These are phyloP conservation scores for Aurelia sp. DNA, from an alignment of 30 jellyfish, hydroid and myxozoan genomes.

Conservation along the genomic window DNA sequence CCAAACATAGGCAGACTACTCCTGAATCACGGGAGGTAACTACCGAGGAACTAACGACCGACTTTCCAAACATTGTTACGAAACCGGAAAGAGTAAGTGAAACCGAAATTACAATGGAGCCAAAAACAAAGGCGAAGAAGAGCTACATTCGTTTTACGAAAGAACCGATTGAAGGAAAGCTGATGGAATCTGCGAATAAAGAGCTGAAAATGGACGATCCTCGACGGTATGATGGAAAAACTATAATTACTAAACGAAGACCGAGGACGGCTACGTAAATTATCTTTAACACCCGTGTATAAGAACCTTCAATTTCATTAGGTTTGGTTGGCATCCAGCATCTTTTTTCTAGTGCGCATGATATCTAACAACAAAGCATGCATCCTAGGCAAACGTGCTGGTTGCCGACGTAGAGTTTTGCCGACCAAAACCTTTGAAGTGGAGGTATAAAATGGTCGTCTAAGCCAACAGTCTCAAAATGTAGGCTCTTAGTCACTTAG, in stretches of 20 bases:
- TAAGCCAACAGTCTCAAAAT: too few species aligned
- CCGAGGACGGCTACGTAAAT: neutral
- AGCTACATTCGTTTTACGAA: conserved; percentile 12
- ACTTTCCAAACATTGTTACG: neutral
- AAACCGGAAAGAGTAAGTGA: too few species aligned
- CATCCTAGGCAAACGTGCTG: too few species aligned
- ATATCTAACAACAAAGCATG: too few species aligned
- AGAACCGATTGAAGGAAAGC: neutral
- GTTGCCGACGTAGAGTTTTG: too few species aligned
- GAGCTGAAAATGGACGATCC: conserved; percentile 50
- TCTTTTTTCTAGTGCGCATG: too few species aligned
- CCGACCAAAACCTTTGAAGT: too few species aligned
- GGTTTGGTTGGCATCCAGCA: too few species aligned
- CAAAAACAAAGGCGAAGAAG: neutral
- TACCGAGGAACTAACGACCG: neutral
- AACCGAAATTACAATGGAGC: conserved; percentile 9
- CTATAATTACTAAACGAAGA: conserved; percentile 6
- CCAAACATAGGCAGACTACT: neutral
- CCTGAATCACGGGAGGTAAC: neutral
- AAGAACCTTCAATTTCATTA: too few species aligned
- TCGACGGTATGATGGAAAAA: conserved; percentile 50
- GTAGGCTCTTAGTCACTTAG: too few species aligned
- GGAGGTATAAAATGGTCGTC: too few species aligned
- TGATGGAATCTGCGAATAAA: conserved; percentile 54
- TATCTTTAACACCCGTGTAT: too few species aligned